A percentile compares a stretch with the other conserved stretches of the same genome.
These are phyloP conservation scores for Pteria penguin DNA, from an alignment of 2,888 invertebrate genomes.

Conservation along the genomic window DNA sequence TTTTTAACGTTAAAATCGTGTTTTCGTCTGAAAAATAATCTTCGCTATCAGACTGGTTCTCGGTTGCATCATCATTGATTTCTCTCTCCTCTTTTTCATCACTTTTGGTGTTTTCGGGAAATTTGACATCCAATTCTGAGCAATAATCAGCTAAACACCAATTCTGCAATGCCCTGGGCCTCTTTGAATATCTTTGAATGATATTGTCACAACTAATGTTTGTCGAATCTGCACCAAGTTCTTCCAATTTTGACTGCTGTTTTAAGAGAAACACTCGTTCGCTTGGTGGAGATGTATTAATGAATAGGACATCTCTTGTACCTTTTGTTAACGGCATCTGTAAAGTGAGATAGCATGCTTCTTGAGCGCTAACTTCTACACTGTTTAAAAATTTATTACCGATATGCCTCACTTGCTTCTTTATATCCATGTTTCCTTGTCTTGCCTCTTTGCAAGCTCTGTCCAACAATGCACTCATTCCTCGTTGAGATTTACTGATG, in stretches of 20 bases:
- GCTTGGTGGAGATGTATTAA: conserved; percentile 49
- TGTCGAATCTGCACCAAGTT: conserved; percentile 43
- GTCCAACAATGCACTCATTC: conserved; percentile 50
- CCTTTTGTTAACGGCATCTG: conserved; percentile 47
- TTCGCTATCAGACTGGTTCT: background rate
- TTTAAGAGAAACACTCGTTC: conserved; percentile 46
- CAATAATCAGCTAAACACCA: conserved; percentile 50
- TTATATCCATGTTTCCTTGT: conserved; percentile 41
- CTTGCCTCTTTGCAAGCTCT: conserved; percentile 47
- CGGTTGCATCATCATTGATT: background rate
- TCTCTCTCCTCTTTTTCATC: background rate
- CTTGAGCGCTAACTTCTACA: conserved; percentile 54
- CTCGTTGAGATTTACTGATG: conserved; percentile 51
- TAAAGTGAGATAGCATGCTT: conserved; percentile 49
- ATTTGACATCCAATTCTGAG: conserved; percentile 41
- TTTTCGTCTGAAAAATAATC: conserved; percentile 9
- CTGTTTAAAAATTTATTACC: conserved; percentile 51
- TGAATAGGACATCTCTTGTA: conserved; percentile 46
- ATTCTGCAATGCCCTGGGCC: conserved; percentile 37
- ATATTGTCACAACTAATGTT: conserved; percentile 44
- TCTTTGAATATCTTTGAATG: conserved; percentile 46
- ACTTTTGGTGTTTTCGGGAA: conserved; percentile 20
- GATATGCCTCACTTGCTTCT: conserved; percentile 45
- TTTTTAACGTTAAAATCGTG: conserved; percentile 3
- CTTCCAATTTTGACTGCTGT: conserved; percentile 21